Percentiles rank a stretch among this genome's conserved stretches.
Evolutionary conservation across 2,113 vertebrate genomes (phyloP).

Genomic region (Abramis brama): DNA sequence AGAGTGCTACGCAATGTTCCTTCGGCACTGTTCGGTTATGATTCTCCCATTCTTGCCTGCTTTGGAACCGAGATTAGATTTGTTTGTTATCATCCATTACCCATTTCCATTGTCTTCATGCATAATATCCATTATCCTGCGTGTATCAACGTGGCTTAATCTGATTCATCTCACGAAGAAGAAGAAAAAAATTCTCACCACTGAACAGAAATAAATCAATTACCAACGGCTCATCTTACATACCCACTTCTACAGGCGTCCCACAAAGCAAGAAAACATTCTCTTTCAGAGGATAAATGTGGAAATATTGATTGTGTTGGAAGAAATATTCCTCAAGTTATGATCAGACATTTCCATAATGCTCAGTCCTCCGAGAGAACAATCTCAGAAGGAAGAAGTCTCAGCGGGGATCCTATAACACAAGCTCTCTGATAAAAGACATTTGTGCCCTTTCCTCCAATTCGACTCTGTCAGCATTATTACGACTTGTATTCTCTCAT

Average conservation of each 20-base stretch:
- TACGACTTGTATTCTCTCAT: constrained; percentile 1
- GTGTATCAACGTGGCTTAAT: constrained; percentile 57
- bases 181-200: constrained; percentile 70
- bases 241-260: constrained; percentile 68
- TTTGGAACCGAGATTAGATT: background rate
- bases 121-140: constrained; percentile 55
- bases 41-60: background rate
- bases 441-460: constrained; percentile 47
- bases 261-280: constrained; percentile 62
- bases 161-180: constrained; percentile 72
- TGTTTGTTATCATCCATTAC: constrained; percentile 42
- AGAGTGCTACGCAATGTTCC: background rate
- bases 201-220: constrained; percentile 76
- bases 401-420: constrained; percentile 57
- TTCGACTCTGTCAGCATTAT: constrained; percentile 54
- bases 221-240: constrained; percentile 71
- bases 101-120: constrained; percentile 50
- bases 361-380: constrained; percentile 57
- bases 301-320: constrained; percentile 70
- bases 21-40: background rate
- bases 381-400: constrained; percentile 54
- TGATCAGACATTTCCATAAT: constrained; percentile 66
- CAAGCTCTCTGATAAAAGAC: constrained; percentile 56
- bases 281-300: constrained; percentile 63
- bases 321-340: constrained; percentile 66